These are phyloP conservation scores for Monopterus albus DNA, from an alignment of 2,113 vertebrate species.

Conservation along the genomic window DNA sequence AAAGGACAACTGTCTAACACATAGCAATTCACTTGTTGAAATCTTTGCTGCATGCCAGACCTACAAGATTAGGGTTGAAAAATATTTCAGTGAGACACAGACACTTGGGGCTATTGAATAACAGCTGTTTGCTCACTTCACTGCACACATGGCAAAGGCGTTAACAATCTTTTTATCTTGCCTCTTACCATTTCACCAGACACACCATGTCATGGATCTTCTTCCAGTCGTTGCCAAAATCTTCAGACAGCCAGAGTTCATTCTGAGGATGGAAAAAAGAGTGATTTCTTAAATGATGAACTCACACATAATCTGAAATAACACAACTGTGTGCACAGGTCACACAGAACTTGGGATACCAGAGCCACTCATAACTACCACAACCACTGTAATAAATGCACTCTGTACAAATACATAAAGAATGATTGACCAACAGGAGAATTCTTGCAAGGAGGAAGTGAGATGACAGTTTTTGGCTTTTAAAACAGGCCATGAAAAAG, in stretches of 20 bases:
- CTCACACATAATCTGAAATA: neutral
- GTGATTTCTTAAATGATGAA: neutral
- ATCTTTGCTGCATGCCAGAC: neutral
- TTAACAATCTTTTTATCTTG: neutral
- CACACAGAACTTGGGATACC: neutral
- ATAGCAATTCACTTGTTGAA: constrained; percentile 3
- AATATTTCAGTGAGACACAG: constrained; percentile 2
- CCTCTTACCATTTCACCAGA: constrained; percentile 91
- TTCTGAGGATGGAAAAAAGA: constrained; percentile 80
- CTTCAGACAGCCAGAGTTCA: constrained; percentile 90
- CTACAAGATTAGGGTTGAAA: neutral
- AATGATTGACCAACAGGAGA: constrained; percentile 9
- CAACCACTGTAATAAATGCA: constrained; percentile 24
- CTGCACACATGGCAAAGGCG: neutral
- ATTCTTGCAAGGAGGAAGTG: neutral
- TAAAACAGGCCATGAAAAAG: neutral
- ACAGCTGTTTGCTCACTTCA: neutral
- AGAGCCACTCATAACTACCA: neutral
- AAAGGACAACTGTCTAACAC: neutral
- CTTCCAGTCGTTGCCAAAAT: constrained; percentile 88
- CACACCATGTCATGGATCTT: constrained; percentile 89
- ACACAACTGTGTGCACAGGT: neutral
- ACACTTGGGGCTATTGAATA: neutral
- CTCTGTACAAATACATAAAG: constrained; percentile 20
- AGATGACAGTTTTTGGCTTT: neutral